phyloP scores from a whole-genome alignment of 2,888 invertebrate species.

The Callinectes sapidus region DNA sequence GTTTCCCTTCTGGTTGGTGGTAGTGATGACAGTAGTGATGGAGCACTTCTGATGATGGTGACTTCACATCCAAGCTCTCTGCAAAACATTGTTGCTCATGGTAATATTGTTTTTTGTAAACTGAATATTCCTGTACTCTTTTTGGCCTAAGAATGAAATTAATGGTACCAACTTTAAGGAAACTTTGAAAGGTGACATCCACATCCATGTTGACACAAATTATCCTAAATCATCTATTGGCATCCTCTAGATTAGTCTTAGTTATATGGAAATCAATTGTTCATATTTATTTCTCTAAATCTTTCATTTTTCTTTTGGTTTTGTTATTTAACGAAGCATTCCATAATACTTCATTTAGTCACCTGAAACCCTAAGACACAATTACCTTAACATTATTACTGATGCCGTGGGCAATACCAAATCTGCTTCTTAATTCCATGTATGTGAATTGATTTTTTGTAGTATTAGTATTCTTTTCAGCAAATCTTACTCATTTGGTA shows the following conservation, averaged over 20 bases:
- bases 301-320: too few species aligned
- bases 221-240: not conserved
- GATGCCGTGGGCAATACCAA: too few species aligned
- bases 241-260: not conserved
- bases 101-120: not conserved
- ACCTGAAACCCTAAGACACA: too few species aligned
- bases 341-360: too few species aligned
- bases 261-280: not conserved
- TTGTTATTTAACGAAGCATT: too few species aligned
- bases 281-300: too few species aligned
- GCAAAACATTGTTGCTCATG: slow-evolving; percentile 19
- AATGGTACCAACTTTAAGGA: not conserved
- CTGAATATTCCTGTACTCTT: not conserved
- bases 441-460: too few species aligned
- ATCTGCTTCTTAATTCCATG: too few species aligned
- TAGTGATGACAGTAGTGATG: slow-evolving; percentile 62
- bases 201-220: not conserved
- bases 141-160: not conserved
- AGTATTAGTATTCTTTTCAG: too few species aligned
- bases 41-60: slow-evolving; percentile 61
- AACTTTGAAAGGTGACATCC: not conserved
- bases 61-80: slow-evolving; percentile 41
- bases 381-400: too few species aligned
- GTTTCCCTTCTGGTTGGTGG: slow-evolving; percentile 61
- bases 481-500: too few species aligned